Evolutionary conservation across 2,797 vertebrate genomes (phyloP), one percentile per base, ranked within the genome.

Genomic region (Hafferia zeledoni): DNA sequence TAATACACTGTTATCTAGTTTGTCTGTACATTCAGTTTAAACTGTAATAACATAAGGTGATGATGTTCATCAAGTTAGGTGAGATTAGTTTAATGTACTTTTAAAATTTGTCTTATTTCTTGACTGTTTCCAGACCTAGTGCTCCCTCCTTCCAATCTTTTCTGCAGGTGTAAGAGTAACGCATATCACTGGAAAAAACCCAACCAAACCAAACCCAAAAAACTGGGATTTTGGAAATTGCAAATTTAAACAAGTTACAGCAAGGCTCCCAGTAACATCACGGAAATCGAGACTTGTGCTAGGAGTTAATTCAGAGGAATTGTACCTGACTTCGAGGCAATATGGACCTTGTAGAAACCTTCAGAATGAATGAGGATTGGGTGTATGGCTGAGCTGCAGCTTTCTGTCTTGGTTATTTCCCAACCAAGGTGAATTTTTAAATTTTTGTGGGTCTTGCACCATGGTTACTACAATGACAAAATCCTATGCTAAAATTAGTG

Each of bases 31-130:
- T 20, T 70, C 30, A 22, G 7, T 84, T 82, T 60, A 49, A 89
- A 69, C 37, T 60, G 33, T 17, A 52, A 17, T 68, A 71, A 43
- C 7, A 6, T 35, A 44, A 39, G 1, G 49, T 0, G 0, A 22
- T 46, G 28, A 5, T 64, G 7, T 52, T 93, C 39, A 49, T 68
- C 18, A 50, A 3, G 33, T 47, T 53, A 49, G 28, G 31, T 69
- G 44, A 77, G 46, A 35, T 46, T 28, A 61, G 6, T 47, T 94
- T 31, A 39, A 74, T 77, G 35, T n/a, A 12, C 27, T 25, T 83
- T 52, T 3, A 0, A 4, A 37, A 35, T 43, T 69, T 20, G 4
- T 22, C 17, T 33, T 71, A 9, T 55, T 88, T 92, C 31, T 81
- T 56, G 53, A 13, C 17, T 68, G 11, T 5, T 75, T 89, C 20